Percentiles rank a stretch among this genome's conserved stretches.
phyloP scores from a whole-genome alignment of 2,113 vertebrate species.

The Gnathonemus longibarbis region DNA sequence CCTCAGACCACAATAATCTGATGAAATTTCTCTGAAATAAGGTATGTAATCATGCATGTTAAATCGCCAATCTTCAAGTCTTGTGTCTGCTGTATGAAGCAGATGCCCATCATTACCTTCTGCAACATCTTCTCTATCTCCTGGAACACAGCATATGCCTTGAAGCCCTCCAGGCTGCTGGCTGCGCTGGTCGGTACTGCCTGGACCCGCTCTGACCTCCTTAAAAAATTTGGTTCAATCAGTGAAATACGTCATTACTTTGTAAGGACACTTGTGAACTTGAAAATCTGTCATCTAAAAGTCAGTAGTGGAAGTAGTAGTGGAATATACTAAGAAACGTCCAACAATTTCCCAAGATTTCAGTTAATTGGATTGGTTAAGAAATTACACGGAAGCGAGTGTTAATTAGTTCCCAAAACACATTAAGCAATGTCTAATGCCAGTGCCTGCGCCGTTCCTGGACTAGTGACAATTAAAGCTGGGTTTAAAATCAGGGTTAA shows the following conservation, averaged over 20 bases:
- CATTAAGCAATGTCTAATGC: background rate
- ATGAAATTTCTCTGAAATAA: background rate
- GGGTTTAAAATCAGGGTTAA: background rate
- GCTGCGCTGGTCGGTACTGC: conserved; percentile 63
- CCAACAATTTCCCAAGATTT: background rate
- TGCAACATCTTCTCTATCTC: conserved; percentile 84
- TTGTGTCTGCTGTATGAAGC: background rate
- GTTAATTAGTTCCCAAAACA: background rate
- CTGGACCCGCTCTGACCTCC: conserved; percentile 49
- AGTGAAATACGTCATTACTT: background rate
- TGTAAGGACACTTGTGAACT: background rate
- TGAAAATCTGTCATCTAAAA: background rate
- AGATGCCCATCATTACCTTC: conserved; percentile 61
- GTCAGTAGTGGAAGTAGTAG: background rate
- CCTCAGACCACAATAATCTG: background rate
- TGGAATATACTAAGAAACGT: background rate
- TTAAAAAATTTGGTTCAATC: background rate
- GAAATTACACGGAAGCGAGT: background rate
- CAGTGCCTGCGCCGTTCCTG: background rate
- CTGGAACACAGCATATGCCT: conserved; percentile 74
- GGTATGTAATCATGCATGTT: background rate
- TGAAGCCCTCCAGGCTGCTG: conserved; percentile 67
- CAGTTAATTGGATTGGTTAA: background rate
- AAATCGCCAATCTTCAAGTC: background rate
- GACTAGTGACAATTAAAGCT: background rate